These are phyloP conservation scores for Pristionchus entomophagus DNA, from an alignment of 2,888 invertebrate species.

Conservation along the genomic window DNA sequence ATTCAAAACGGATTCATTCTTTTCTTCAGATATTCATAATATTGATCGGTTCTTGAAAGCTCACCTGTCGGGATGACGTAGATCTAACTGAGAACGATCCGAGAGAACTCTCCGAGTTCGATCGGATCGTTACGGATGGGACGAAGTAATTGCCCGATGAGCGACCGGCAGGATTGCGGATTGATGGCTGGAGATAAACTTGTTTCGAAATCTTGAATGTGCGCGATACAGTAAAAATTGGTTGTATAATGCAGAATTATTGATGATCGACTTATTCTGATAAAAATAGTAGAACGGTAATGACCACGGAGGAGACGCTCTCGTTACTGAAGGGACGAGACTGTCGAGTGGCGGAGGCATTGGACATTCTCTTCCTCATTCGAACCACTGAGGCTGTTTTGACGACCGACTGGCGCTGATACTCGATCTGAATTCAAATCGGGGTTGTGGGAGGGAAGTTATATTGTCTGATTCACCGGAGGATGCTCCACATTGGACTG, in stretches of 20 bases:
- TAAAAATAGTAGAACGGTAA: not conserved
- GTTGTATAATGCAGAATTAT: too few species aligned
- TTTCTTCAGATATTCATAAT: too few species aligned
- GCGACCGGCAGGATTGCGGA: not conserved
- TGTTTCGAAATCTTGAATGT: too few species aligned
- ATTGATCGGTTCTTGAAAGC: too few species aligned
- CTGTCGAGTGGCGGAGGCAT: not conserved
- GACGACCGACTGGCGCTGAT: not conserved
- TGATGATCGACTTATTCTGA: too few species aligned
- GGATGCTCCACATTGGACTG: too few species aligned
- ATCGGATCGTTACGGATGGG: constrained; percentile 5
- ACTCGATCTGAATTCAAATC: not conserved
- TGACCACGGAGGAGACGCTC: not conserved
- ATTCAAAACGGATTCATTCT: too few species aligned
- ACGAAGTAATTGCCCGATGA: not conserved
- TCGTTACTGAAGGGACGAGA: not conserved
- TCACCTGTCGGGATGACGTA: not conserved
- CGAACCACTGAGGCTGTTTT: not conserved
- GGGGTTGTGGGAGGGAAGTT: too few species aligned
- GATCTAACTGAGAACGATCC: constrained; percentile 1
- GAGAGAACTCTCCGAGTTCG: constrained; percentile 14
- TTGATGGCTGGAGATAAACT: not conserved
- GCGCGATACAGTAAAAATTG: too few species aligned
- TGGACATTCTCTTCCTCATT: not conserved
- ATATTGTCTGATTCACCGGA: too few species aligned